phyloP scores from a whole-genome alignment of 2,797 vertebrate species.

The Carapus acus region DNA sequence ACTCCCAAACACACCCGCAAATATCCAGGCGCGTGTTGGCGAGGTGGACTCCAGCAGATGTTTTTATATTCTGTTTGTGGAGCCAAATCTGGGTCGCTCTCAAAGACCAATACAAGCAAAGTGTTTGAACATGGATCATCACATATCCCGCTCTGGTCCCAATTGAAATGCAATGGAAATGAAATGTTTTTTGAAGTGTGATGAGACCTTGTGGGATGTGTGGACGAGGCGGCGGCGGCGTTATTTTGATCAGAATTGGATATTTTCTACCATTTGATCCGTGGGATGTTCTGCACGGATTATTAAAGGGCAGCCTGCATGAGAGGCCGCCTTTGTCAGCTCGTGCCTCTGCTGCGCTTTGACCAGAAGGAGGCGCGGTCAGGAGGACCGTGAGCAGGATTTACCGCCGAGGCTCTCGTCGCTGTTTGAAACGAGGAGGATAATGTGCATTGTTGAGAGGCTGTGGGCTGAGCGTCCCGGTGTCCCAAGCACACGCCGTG shows the following conservation, averaged over 20 bases:
- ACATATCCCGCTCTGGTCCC: neutral
- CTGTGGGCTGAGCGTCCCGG: no score
- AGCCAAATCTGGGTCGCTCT: conserved; percentile 18
- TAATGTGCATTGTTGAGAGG: no score
- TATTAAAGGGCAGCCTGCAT: conserved; percentile 49
- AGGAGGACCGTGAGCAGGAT: conserved; percentile 26
- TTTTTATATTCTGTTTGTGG: conserved; percentile 3
- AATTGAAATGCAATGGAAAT: conserved; percentile 34
- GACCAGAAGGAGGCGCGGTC: conserved; percentile 36
- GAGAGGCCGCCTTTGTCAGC: conserved; percentile 52
- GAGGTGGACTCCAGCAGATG: conserved; percentile 15
- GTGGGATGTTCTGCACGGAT: conserved; percentile 28
- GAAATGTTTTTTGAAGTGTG: conserved; percentile 18
- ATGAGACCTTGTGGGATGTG: conserved; percentile 27
- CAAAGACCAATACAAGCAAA: conserved; percentile 5
- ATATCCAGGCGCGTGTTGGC: conserved; percentile 23
- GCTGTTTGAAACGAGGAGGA: conserved; percentile 11
- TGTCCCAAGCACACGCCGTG: no score
- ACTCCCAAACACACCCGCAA: neutral
- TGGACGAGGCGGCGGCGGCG: conserved; percentile 5
- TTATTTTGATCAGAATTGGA: conserved; percentile 46
- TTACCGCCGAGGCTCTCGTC: conserved; percentile 4
- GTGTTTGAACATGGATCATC: conserved; percentile 11
- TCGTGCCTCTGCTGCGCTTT: no score
- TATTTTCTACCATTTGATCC: conserved; percentile 47